phyloP scores from a whole-genome alignment of 2,888 invertebrate species.

The Chloroclysta siterata region DNA sequence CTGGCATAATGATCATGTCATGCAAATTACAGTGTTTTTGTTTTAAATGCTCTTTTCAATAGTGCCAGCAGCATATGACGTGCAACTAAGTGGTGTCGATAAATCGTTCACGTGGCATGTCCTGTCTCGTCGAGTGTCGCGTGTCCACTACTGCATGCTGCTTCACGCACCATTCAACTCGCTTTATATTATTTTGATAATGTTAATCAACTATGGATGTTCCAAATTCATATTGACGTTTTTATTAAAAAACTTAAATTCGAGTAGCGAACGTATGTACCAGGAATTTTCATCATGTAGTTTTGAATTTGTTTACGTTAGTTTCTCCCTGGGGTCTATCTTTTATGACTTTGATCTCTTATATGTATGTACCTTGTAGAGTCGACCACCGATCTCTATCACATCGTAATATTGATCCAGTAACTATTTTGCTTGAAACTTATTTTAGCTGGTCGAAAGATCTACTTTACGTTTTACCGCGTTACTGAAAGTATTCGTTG shows the following conservation, averaged over 20 bases:
- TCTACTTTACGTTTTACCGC: no score
- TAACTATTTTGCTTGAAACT: no score
- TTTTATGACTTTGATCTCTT: not conserved
- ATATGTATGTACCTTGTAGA: no score
- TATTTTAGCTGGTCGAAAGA: no score
- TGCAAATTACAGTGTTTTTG: slow-evolving; percentile 23
- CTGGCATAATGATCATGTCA: slow-evolving; percentile 21
- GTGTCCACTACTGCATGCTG: slow-evolving; percentile 56
- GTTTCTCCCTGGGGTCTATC: not conserved
- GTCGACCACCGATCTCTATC: no score
- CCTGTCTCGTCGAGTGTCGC: slow-evolving; percentile 65
- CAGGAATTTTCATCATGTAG: no score
- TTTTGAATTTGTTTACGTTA: no score
- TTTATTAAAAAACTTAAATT: not conserved
- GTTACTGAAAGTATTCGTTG: no score
- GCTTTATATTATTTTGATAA: slow-evolving; percentile 51
- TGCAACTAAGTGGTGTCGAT: slow-evolving; percentile 69
- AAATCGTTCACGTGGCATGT: slow-evolving; percentile 66
- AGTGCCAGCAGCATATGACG: slow-evolving; percentile 59
- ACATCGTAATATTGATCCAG: no score
- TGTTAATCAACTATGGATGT: slow-evolving; percentile 44
- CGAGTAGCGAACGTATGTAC: no score
- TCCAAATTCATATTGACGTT: slow-evolving; percentile 3
- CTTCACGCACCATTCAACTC: slow-evolving; percentile 52
- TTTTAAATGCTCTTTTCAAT: slow-evolving; percentile 24